Percentiles rank a stretch among this genome's conserved stretches.
These are phyloP conservation scores for Corydoras sp. DNA, from an alignment of 2,113 vertebrate species.

Conservation along the genomic window DNA sequence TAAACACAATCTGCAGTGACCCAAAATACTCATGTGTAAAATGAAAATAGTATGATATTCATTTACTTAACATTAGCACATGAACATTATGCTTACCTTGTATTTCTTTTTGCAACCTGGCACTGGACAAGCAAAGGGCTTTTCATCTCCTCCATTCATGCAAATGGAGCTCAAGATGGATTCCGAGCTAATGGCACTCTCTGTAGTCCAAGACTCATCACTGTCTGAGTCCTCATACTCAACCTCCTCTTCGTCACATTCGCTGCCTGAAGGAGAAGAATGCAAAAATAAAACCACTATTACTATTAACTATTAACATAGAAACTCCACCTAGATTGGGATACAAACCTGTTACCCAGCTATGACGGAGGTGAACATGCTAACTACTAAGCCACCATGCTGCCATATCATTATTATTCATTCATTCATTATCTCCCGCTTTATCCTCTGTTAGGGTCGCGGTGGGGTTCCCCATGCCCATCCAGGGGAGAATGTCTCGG, in stretches of 20 bases:
- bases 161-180: slow-evolving; percentile 98
- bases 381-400: too few species aligned
- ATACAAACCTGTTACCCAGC: too few species aligned
- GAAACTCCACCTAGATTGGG: too few species aligned
- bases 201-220: slow-evolving; percentile 97
- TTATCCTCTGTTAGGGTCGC: too few species aligned
- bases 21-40: too few species aligned
- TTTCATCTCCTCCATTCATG: slow-evolving; percentile 97
- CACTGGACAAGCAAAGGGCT: slow-evolving; percentile 96
- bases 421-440: too few species aligned
- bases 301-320: neutral
- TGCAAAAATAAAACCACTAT: neutral
- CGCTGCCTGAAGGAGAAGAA: slow-evolving; percentile 74
- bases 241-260: slow-evolving; percentile 97
- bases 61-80: too few species aligned
- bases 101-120: slow-evolving; percentile 99
- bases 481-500: too few species aligned
- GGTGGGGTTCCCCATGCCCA: too few species aligned
- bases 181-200: slow-evolving; percentile 97
- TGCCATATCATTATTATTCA: too few species aligned
- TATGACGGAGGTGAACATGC: too few species aligned
- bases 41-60: neutral
- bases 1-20: too few species aligned
- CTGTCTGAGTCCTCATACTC: slow-evolving; percentile 98
- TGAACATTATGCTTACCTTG: slow-evolving; percentile 69